Conservation (phyloP, 2,113 vertebrate genomes). For the Symphodus melops region DNA sequence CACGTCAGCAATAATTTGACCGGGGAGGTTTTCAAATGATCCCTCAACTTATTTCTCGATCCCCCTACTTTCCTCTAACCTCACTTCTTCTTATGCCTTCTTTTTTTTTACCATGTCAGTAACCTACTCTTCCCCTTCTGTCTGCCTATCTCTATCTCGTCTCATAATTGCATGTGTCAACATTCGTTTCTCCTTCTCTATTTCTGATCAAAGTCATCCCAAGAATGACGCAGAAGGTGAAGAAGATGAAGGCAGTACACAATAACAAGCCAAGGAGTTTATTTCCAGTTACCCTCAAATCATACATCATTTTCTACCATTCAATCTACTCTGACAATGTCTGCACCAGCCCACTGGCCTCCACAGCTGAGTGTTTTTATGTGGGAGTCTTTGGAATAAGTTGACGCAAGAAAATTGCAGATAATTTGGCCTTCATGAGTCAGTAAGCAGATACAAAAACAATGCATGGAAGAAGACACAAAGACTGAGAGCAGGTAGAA, state of each 20-base stretch:
- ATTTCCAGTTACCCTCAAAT: constrained; percentile 11
- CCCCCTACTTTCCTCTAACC: not conserved
- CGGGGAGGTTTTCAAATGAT: not conserved
- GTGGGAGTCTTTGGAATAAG: constrained; percentile 5
- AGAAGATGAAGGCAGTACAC: constrained; percentile 1
- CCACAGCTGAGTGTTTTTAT: not conserved
- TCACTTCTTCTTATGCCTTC: not conserved
- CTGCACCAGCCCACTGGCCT: constrained; percentile 1
- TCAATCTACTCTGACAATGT: constrained; percentile 28
- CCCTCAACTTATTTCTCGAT: not conserved
- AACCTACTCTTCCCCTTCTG: not conserved
- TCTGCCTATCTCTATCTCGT: not conserved
- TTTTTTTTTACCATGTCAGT: constrained; percentile 3
- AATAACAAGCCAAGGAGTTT: constrained; percentile 2
- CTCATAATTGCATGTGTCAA: constrained; percentile 31
- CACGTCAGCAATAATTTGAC: not conserved
- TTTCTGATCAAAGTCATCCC: not conserved
- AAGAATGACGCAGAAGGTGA: not conserved
- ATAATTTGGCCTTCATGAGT: constrained; percentile 24
- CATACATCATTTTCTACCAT: constrained; percentile 29
- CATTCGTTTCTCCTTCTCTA: constrained; percentile 12
- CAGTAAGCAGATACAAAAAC: constrained; percentile 17
- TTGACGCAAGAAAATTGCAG: not conserved
- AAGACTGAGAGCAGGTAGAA: not conserved
- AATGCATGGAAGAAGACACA: not conserved